Conservation (phyloP, 2,113 vertebrate species). For the Phalacrocorax brasilianus region DNA sequence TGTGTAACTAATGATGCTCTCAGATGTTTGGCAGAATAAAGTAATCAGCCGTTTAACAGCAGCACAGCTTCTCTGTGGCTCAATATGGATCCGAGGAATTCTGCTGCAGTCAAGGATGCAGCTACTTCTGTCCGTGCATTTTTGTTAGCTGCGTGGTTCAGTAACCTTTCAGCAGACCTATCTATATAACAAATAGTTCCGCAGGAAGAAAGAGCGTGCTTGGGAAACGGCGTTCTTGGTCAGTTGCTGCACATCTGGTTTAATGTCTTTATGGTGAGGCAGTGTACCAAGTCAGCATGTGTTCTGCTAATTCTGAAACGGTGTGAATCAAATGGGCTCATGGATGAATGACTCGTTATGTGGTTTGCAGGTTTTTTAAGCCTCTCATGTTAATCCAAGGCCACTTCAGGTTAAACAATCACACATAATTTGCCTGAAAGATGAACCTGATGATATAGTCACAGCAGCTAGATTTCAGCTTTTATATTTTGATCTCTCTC, state of each 20-base stretch:
- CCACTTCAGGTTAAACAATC: conserved; percentile 8
- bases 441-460: not conserved
- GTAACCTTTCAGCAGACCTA: not conserved
- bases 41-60: conserved; percentile 59
- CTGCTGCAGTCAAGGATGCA: not conserved
- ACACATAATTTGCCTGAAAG: not conserved
- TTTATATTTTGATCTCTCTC: not conserved
- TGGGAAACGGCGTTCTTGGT: not conserved
- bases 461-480: not conserved
- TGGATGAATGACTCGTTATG: not conserved
- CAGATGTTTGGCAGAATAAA: conserved; percentile 70
- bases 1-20: conserved; percentile 67
- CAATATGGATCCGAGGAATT: not conserved
- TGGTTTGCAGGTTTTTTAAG: not conserved
- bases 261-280: not conserved
- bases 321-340: not conserved
- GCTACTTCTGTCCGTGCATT: not conserved
- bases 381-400: not conserved
- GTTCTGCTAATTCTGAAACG: not conserved
- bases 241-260: not conserved
- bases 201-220: not conserved
- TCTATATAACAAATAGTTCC: not conserved
- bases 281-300: not conserved
- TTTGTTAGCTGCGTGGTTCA: not conserved
- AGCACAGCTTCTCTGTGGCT: conserved; percentile 21